phyloP scores from a whole-genome alignment of 2,888 invertebrate species.

The Drosophila vallismaia region DNA sequence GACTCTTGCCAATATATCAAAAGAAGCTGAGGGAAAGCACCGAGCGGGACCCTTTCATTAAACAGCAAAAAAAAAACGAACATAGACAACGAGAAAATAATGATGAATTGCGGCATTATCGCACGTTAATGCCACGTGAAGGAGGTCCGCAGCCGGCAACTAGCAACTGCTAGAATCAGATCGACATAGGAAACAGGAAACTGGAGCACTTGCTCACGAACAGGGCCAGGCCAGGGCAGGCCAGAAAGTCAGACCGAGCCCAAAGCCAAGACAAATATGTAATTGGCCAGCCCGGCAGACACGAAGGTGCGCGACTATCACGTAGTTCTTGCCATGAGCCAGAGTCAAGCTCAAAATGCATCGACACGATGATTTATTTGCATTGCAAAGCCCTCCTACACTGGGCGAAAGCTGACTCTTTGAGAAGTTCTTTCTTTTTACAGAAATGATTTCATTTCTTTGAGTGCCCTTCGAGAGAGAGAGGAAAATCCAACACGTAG shows the following conservation, averaged over 20 bases:
- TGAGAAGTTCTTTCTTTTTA: not conserved
- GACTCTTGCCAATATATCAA: conserved; percentile 73
- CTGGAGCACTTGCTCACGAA: conserved; percentile 72
- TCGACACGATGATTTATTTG: conserved; percentile 82
- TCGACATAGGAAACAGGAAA: conserved; percentile 48
- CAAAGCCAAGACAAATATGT: conserved; percentile 65
- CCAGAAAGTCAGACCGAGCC: conserved; percentile 49
- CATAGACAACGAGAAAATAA: conserved; percentile 67
- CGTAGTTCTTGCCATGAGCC: conserved; percentile 33
- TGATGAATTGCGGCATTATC: conserved; percentile 81
- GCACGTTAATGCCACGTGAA: conserved; percentile 67
- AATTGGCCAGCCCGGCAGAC: conserved; percentile 57
- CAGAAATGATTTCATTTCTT: conserved; percentile 3
- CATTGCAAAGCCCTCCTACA: conserved; percentile 69
- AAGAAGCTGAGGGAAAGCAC: conserved; percentile 19
- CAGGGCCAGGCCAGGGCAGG: conserved; percentile 63
- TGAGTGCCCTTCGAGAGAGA: conserved; percentile 10
- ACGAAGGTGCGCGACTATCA: conserved; percentile 52
- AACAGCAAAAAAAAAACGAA: conserved; percentile 4
- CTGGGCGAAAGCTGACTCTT: conserved; percentile 24
- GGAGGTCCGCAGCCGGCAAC: conserved; percentile 35
- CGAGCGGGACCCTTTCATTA: conserved; percentile 72
- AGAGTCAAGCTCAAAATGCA: conserved; percentile 66
- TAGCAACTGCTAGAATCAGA: conserved; percentile 21
- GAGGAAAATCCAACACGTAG: conserved; percentile 58